Evolutionary conservation across 1,140 invertebrate genomes (phyloP).

Genomic region (Planococcus citri): DNA sequence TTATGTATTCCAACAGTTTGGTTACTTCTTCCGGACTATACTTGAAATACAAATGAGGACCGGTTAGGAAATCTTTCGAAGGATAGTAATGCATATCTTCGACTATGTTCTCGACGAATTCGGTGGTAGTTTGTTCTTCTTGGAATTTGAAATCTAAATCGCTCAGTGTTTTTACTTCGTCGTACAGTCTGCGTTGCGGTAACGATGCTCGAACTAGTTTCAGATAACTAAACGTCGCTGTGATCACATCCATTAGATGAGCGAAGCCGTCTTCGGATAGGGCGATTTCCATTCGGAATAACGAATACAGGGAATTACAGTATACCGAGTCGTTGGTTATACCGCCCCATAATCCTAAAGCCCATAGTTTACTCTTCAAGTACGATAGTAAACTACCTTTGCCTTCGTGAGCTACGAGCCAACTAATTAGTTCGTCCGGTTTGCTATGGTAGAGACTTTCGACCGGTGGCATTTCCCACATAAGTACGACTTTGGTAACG

Average conservation of each 20-base stretch:
- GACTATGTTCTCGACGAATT: slow-evolving; percentile 71
- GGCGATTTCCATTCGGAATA: slow-evolving; percentile 60
- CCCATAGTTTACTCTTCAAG: slow-evolving; percentile 72
- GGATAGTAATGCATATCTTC: slow-evolving; percentile 70
- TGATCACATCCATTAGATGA: slow-evolving; percentile 53
- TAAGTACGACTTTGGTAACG: slow-evolving; percentile 54
- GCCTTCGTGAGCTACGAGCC: slow-evolving; percentile 77
- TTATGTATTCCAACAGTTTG: slow-evolving; percentile 49
- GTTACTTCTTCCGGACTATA: slow-evolving; percentile 62
- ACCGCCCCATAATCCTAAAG: slow-evolving; percentile 60
- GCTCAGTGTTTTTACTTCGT: slow-evolving; percentile 61
- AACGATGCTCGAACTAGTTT: slow-evolving; percentile 49
- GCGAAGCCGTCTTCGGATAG: slow-evolving; percentile 68
- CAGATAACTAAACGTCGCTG: slow-evolving; percentile 57
- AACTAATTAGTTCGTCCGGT: slow-evolving; percentile 65
- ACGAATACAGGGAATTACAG: slow-evolving; percentile 29
- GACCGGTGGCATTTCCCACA: slow-evolving; percentile 68
- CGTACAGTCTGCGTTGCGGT: slow-evolving; percentile 53
- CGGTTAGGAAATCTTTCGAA: slow-evolving; percentile 63
- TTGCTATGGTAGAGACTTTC: slow-evolving; percentile 58
- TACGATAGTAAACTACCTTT: slow-evolving; percentile 73
- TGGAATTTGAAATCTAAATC: slow-evolving; percentile 50
- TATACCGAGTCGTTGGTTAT: slow-evolving; percentile 62
- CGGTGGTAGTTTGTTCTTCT: slow-evolving; percentile 51
- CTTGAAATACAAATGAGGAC: slow-evolving; percentile 49